phyloP scores from a whole-genome alignment of 2,113 vertebrate species.

The Acrocephalus arundinaceus region DNA sequence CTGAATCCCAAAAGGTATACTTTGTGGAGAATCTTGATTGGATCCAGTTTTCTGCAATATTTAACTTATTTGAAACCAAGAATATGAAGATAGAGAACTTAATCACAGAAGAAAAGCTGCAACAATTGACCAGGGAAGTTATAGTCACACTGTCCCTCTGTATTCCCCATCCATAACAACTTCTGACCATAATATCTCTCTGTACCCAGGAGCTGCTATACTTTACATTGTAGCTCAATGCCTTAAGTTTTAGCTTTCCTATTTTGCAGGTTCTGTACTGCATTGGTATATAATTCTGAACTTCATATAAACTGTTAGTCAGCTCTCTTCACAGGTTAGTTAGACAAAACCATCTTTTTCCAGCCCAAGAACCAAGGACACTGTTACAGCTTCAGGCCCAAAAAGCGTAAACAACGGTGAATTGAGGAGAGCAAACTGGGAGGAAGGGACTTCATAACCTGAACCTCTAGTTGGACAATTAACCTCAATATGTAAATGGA shows the following conservation, averaged over 20 bases:
- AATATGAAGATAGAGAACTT: background rate
- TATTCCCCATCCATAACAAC: background rate
- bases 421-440: background rate
- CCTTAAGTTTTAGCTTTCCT: background rate
- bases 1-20: background rate
- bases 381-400: fast-evolving
- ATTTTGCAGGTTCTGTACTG: background rate
- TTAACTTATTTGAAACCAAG: background rate
- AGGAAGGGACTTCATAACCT: background rate
- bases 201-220: background rate
- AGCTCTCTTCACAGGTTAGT: background rate
- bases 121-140: background rate
- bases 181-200: background rate
- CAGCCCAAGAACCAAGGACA: background rate
- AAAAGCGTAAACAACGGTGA: fast-evolving
- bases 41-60: background rate
- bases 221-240: background rate
- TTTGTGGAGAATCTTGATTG: background rate
- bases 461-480: background rate
- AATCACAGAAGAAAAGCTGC: background rate
- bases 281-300: background rate
- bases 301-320: too few relatives aligned
- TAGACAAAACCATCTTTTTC: background rate
- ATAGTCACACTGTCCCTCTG: background rate
- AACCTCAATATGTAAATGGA: background rate